Percentiles rank a stretch among this genome's conserved stretches.
Conservation (phyloP, 2,888 invertebrate species). For the Lasioglossum pauxillum region DNA sequence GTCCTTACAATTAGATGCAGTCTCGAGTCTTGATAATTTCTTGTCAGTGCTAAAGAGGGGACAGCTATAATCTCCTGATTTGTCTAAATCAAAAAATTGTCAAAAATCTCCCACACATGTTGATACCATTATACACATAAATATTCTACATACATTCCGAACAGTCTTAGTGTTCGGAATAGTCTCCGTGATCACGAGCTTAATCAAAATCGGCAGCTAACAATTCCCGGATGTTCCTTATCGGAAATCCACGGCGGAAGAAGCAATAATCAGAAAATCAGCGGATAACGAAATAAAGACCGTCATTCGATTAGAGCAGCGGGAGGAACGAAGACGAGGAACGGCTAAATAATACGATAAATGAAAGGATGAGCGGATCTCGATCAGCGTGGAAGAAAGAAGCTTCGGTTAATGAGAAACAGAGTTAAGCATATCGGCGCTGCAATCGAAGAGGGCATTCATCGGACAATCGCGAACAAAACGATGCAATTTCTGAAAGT, state of each 20-base stretch:
- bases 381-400: conserved; percentile 3
- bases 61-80: background rate
- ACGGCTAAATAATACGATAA: conserved; percentile 3
- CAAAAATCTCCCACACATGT: background rate
- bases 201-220: background rate
- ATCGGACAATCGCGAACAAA: conserved; percentile 51
- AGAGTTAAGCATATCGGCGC: background rate
- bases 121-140: background rate
- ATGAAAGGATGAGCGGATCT: conserved; percentile 17
- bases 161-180: background rate
- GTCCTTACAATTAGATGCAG: background rate
- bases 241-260: background rate
- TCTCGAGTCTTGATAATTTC: background rate
- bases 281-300: conserved; percentile 11
- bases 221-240: background rate
- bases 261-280: background rate
- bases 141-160: background rate
- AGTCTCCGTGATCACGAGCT: background rate
- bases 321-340: background rate
- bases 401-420: background rate
- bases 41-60: background rate
- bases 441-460: conserved; percentile 14
- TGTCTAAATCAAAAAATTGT: background rate
- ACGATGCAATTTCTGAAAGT: conserved; percentile 42
- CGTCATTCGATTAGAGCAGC: conserved; percentile 21